Evolutionary conservation across 1,140 invertebrate genomes (phyloP).

Genomic region (Gryllus bimaculatus): DNA sequence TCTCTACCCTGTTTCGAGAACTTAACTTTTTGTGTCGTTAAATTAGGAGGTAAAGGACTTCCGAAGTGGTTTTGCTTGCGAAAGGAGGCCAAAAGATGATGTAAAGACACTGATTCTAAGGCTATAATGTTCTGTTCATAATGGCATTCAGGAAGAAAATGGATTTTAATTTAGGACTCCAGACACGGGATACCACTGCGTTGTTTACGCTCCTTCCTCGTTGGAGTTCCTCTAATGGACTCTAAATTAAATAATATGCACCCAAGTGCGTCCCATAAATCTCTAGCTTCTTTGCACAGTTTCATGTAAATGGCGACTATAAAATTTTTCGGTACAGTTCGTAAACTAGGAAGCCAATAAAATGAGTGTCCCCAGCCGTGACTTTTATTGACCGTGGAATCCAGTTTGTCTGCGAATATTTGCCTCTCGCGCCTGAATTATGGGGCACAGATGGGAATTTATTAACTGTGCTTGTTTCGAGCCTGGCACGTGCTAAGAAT

Average conservation of each 20-base stretch:
- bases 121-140: no score
- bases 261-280: not conserved
- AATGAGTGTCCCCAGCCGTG: not conserved
- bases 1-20: no score
- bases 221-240: not conserved
- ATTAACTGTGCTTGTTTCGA: not conserved
- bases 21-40: no score
- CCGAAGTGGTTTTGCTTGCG: no score
- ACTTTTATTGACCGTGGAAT: not conserved
- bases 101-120: no score
- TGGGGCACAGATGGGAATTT: not conserved
- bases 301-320: not conserved
- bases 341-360: not conserved
- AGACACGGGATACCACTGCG: not conserved
- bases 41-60: no score
- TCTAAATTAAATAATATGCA: not conserved
- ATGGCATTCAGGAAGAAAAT: not conserved
- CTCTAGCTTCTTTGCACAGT: not conserved
- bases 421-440: not conserved
- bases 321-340: not conserved
- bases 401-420: slow-evolving; percentile 4
- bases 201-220: not conserved
- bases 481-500: no score
- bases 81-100: no score
- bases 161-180: not conserved